Evolutionary conservation across 2,888 invertebrate genomes (phyloP).

Genomic region (Tetropium fuscum): DNA sequence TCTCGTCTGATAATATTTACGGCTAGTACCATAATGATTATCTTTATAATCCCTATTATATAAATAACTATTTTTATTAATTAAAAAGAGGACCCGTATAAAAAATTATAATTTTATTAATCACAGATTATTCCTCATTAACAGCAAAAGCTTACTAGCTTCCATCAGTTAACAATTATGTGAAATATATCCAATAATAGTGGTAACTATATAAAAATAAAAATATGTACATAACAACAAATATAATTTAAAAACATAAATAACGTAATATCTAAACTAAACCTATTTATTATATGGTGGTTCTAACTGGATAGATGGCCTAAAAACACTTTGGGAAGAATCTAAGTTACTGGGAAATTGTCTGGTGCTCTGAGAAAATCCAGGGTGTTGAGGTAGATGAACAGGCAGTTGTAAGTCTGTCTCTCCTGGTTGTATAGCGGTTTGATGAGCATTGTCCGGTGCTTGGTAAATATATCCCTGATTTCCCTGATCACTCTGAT

Average conservation of each 20-base stretch:
- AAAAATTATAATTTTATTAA: too few relatives aligned
- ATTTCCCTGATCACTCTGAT: conserved; percentile 34
- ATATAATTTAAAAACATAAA: not conserved
- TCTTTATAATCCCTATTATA: too few relatives aligned
- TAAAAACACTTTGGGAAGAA: conserved; percentile 42
- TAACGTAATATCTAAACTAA: conserved; percentile 2
- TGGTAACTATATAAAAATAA: conserved; percentile 8
- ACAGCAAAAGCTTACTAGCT: too few relatives aligned
- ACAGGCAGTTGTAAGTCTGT: conserved; percentile 59
- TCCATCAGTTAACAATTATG: not conserved
- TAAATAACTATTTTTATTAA: too few relatives aligned
- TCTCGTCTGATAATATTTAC: too few relatives aligned
- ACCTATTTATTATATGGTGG: conserved; percentile 50
- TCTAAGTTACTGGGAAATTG: conserved; percentile 35
- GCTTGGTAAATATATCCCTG: conserved; percentile 37
- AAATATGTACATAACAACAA: conserved; percentile 7
- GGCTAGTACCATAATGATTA: too few relatives aligned
- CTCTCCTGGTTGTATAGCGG: conserved; percentile 57
- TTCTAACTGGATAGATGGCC: conserved; percentile 53
- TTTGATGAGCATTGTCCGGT: conserved; percentile 27
- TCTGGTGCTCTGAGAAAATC: conserved; percentile 43
- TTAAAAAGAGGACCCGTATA: too few relatives aligned
- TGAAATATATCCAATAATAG: not conserved
- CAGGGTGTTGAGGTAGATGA: conserved; percentile 58
- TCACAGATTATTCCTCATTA: too few relatives aligned